Base-by-base conservation (phyloP, 2,797 vertebrate species). In the Sebastes taczanowskii region DNA sequence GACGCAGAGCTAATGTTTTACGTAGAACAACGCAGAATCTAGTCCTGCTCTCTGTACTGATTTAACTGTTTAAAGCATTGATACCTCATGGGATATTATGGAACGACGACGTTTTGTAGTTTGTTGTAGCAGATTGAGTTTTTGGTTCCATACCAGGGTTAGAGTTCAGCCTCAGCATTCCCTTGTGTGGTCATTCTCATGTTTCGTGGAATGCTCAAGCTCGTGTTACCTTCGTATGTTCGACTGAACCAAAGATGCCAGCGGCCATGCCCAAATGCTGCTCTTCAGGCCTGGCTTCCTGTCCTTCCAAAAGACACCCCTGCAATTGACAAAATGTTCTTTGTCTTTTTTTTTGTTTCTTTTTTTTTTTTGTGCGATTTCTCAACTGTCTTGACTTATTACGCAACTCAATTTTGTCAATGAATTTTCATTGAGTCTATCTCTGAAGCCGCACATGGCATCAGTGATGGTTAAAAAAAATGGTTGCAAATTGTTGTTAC, bases 191-290 rank as follows among this genome's bases (percentile, higher is more conserved):
- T 94, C 93, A 94, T 92, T 81, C 88, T 86, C 84, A 71, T 85
- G 64, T 82, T 78, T 92, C 94, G 93, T 95, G 96, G 96, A 97
- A 96, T 91, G 93, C 94, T 93, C 96, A 95, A 97, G 95, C 96
- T 96, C 82, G 89, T 95, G 96, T 97, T 96, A 91, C 93, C 94
- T 96, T 91, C 86, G 94, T 97, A 96, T 97, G 97, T 98, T 96
- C 93, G 96, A 97, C 95, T 94, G 96, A 98, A 99, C 98, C 98
- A 99, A 99, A 99, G 98, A 99, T 96, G 96, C 97, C 97, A 98
- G 97, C 95, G 97, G 97, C 97, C 97, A 97, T 97, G 97, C 97
- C 96, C 96, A 96, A 93, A 98, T 99, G 98, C 98, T 99, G 98
- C 98, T 99, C 95, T 96, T 94, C 95, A 97, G 96, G 97, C 97